Conservation (phyloP, 2,113 vertebrate species). For the Periophthalmodon schlosseri region DNA sequence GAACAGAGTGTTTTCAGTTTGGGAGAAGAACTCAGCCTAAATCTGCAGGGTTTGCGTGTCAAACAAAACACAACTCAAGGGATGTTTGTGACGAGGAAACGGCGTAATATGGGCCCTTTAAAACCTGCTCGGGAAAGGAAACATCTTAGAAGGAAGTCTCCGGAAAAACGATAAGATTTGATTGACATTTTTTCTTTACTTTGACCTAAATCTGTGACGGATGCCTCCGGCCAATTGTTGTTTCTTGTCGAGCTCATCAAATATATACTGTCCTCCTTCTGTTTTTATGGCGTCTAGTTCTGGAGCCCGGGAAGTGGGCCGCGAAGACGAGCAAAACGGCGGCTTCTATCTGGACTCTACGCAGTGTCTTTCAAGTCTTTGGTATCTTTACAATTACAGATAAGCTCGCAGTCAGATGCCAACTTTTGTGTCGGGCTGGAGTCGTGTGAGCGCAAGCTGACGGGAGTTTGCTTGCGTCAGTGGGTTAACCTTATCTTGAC, state of each 20-base stretch:
- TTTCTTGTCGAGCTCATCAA: conserved; percentile 41
- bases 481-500: conserved; percentile 20
- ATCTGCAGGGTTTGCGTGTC: too few relatives aligned
- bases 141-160: conserved; percentile 10
- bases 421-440: not conserved
- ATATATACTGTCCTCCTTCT: conserved; percentile 55
- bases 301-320: conserved; percentile 52
- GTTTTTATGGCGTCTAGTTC: conserved; percentile 13
- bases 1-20: too few relatives aligned
- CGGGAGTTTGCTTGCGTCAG: conserved; percentile 30
- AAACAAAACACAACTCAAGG: too few relatives aligned
- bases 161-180: not conserved
- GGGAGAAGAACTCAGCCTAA: too few relatives aligned
- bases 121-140: conserved; percentile 14
- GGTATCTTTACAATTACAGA: not conserved
- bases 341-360: not conserved
- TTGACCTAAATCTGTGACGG: conserved; percentile 12
- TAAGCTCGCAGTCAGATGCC: not conserved
- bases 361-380: conserved; percentile 9
- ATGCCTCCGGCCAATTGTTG: conserved; percentile 5
- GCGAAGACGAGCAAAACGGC: conserved; percentile 14
- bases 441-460: conserved; percentile 26
- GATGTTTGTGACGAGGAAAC: too few relatives aligned
- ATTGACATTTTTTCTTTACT: not conserved
- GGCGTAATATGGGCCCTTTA: too few relatives aligned